Evolutionary conservation across 1,140 invertebrate genomes (phyloP).

Genomic region (Melipona quadrifasciata): DNA sequence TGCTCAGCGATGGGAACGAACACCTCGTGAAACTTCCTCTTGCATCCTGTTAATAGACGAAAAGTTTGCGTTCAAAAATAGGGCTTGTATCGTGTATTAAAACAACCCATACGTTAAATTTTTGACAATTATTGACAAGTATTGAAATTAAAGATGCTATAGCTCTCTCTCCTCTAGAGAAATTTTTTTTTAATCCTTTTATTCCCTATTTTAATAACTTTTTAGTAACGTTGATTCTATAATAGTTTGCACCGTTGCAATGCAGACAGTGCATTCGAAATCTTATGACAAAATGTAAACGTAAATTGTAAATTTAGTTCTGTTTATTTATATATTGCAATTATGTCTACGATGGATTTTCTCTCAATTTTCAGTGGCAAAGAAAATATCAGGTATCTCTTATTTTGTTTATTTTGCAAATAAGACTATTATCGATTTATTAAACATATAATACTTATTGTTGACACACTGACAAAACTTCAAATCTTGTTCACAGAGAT

Average conservation of each 20-base stretch:
- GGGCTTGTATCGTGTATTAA: background rate
- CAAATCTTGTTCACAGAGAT: background rate
- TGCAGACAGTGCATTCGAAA: background rate
- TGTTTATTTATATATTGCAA: background rate
- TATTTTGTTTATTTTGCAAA: background rate
- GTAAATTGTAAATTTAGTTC: background rate
- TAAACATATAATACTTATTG: background rate
- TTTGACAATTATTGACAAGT: too few relatives aligned
- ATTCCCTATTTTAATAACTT: too few relatives aligned
- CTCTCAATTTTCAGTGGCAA: background rate
- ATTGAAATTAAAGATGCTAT: too few relatives aligned
- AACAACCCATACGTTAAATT: background rate
- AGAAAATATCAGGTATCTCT: background rate
- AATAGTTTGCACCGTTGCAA: too few relatives aligned
- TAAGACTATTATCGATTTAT: background rate
- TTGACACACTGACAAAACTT: background rate
- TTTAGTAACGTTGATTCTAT: too few relatives aligned
- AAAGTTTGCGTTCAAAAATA: too few relatives aligned
- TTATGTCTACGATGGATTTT: background rate
- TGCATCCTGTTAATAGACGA: background rate
- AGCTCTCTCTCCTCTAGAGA: too few relatives aligned
- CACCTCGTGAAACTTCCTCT: slow-evolving; percentile 33
- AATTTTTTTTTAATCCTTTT: too few relatives aligned
- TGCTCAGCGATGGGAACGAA: slow-evolving; percentile 56
- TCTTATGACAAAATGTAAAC: background rate